phyloP scores from a whole-genome alignment of 1,140 invertebrate species.

The Pseudomyrmex pallidus region DNA sequence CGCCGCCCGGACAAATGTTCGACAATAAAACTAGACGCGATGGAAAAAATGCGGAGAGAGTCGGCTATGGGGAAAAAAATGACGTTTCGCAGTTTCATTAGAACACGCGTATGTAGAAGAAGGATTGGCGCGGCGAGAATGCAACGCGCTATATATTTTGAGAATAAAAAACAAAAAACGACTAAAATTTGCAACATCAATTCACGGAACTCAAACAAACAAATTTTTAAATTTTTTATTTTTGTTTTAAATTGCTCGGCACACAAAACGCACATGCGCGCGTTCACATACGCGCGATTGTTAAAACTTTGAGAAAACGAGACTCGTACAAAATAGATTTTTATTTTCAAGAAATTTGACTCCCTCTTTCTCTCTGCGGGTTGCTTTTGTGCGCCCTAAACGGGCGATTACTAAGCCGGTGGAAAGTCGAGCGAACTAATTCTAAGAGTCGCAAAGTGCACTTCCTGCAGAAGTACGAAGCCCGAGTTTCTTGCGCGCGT shows the following conservation, averaged over 20 bases:
- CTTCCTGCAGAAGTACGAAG: slow-evolving; percentile 38
- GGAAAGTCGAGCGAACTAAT: slow-evolving; percentile 55
- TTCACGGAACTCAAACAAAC: background rate
- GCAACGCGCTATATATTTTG: background rate
- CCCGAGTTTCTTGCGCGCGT: slow-evolving; percentile 44
- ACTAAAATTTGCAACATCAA: background rate
- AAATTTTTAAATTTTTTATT: background rate
- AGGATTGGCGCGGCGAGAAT: background rate
- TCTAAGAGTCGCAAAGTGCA: slow-evolving; percentile 45
- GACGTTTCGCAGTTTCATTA: background rate
- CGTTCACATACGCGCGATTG: too few species aligned
- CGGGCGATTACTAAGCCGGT: slow-evolving; percentile 22
- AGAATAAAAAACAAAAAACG: background rate
- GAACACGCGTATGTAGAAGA: background rate
- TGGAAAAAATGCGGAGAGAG: slow-evolving; percentile 18
- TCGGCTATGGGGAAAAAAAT: slow-evolving; percentile 21
- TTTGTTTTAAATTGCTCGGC: background rate
- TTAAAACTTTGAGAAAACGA: too few species aligned
- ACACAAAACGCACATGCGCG: too few species aligned
- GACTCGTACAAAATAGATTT: background rate
- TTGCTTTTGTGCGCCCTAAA: slow-evolving; percentile 39
- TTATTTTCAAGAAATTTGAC: slow-evolving; percentile 24
- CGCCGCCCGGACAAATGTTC: slow-evolving; percentile 33
- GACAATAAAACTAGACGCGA: slow-evolving; percentile 27
- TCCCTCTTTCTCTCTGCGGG: background rate